These are phyloP conservation scores for Potamilus streckersoni DNA, from an alignment of 1,140 invertebrate genomes.

Conservation along the genomic window DNA sequence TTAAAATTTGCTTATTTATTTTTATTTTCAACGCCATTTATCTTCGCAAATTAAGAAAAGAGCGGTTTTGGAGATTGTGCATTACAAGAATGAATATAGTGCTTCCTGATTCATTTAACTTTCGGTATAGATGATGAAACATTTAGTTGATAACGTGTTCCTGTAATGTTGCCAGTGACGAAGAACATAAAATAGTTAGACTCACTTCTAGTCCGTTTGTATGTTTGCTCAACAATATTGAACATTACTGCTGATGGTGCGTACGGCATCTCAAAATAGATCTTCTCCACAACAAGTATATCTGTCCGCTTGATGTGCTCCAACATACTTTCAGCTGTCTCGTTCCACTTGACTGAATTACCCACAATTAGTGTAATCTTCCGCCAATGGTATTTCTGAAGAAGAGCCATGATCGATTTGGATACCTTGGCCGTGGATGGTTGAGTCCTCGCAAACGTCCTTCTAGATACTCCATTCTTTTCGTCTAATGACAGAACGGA, in stretches of 20 bases:
- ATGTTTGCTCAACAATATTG: constrained; percentile 27
- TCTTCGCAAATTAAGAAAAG: too few species aligned
- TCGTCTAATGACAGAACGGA: constrained; percentile 10
- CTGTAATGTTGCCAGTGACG: too few species aligned
- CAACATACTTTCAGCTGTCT: constrained; percentile 81
- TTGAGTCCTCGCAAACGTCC: constrained; percentile 91
- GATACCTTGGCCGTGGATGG: constrained; percentile 93
- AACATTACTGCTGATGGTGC: constrained; percentile 12
- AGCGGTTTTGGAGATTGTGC: too few species aligned
- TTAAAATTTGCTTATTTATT: too few species aligned
- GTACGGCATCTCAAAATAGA: constrained; percentile 25
- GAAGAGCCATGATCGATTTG: constrained; percentile 89
- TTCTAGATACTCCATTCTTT: neutral
- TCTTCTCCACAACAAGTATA: constrained; percentile 74
- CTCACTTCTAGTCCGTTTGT: constrained; percentile 77
- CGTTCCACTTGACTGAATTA: constrained; percentile 76
- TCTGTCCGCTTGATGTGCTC: constrained; percentile 79
- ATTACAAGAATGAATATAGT: too few species aligned
- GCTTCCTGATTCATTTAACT: too few species aligned
- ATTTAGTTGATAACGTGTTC: too few species aligned
- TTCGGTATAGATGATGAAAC: too few species aligned
- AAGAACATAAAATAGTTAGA: constrained; percentile 35
- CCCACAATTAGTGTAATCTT: constrained; percentile 92
- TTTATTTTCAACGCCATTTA: too few species aligned
- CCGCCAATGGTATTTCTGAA: constrained; percentile 88